Evolutionary conservation across 2,888 invertebrate genomes (phyloP).

Genomic region (Pterostichus niger): DNA sequence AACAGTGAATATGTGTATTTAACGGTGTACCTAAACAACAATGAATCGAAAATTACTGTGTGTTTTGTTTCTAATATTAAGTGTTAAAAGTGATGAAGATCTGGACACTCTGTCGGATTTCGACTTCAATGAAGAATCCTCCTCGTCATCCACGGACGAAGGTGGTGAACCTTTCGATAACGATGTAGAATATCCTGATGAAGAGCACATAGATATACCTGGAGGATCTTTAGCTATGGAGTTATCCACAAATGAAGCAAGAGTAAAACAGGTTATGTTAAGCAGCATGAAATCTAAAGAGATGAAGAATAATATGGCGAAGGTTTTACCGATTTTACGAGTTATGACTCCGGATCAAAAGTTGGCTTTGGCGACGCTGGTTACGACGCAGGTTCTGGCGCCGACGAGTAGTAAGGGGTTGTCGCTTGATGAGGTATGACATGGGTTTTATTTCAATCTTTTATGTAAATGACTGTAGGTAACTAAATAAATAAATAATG

Average conservation of each 20-base stretch:
- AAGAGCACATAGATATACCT: conserved; percentile 69
- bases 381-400: conserved; percentile 81
- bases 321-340: conserved; percentile 83
- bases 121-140: conserved; percentile 27
- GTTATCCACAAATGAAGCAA: conserved; percentile 76
- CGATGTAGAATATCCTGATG: conserved; percentile 72
- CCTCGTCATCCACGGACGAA: conserved; percentile 46
- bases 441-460: no score
- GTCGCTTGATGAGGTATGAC: conserved; percentile 80
- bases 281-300: conserved; percentile 81
- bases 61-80: not conserved
- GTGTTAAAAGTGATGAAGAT: not conserved
- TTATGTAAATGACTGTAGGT: no score
- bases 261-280: conserved; percentile 79
- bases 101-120: conserved; percentile 31
- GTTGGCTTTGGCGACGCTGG: conserved; percentile 81
- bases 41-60: not conserved
- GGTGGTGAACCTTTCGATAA: conserved; percentile 68
- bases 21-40: not conserved
- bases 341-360: conserved; percentile 83
- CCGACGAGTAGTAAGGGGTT: conserved; percentile 77
- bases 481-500: no score
- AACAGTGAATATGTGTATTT: not conserved
- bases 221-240: conserved; percentile 57
- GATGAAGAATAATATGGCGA: conserved; percentile 81